Conservation (phyloP, 1,140 invertebrate species). For the Lordiphosa collinella region DNA sequence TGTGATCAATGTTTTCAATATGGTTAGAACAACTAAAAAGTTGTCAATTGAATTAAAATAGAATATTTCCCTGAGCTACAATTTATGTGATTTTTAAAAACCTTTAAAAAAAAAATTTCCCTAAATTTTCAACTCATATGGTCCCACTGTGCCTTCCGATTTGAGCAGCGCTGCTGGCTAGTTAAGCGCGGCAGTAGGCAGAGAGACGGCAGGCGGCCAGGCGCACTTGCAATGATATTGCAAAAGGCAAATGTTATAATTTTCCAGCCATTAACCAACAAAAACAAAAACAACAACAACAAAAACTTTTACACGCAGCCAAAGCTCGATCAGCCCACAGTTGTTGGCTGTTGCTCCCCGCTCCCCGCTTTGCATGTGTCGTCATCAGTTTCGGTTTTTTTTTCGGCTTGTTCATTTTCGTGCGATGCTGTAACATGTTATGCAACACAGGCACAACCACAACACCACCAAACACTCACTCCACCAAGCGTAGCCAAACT, state of each 20-base stretch:
- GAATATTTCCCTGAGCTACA: no score
- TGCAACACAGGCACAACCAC: slow-evolving; percentile 54
- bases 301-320: slow-evolving; percentile 8
- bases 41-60: no score
- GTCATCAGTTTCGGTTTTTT: slow-evolving; percentile 64
- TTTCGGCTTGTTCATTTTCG: slow-evolving; percentile 55
- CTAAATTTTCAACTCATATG: no score
- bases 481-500: slow-evolving; percentile 36
- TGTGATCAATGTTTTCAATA: no score
- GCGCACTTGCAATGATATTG: slow-evolving; percentile 51
- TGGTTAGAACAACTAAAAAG: no score
- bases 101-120: no score
- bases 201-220: not conserved
- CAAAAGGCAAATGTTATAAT: slow-evolving; percentile 66
- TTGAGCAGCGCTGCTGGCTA: slow-evolving; percentile 8
- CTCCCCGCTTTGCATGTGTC: slow-evolving; percentile 40
- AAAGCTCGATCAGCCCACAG: slow-evolving; percentile 25
- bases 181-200: not conserved
- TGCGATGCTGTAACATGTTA: slow-evolving; percentile 77
- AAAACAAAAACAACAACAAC: slow-evolving; percentile 26
- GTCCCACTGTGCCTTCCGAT: not conserved
- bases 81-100: no score
- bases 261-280: slow-evolving; percentile 62
- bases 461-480: slow-evolving; percentile 28
- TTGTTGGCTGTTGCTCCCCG: slow-evolving; percentile 9